These are phyloP conservation scores for Ameiurus melas DNA, from an alignment of 2,113 vertebrate genomes.

Conservation along the genomic window DNA sequence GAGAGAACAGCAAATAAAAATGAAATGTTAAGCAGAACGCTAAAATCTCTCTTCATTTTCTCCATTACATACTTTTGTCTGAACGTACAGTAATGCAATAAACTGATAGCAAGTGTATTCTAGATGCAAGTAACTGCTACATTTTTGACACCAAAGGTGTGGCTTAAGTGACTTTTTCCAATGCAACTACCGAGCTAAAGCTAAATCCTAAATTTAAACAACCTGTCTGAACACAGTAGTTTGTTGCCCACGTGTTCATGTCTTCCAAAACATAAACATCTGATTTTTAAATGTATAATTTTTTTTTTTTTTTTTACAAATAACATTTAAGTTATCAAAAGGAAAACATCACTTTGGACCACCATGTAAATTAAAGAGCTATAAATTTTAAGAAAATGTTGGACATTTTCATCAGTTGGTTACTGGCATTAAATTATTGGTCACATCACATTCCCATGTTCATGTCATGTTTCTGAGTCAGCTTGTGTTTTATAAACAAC, in stretches of 20 bases:
- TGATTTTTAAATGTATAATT: not conserved
- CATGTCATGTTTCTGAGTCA: not conserved
- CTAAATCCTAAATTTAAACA: not conserved
- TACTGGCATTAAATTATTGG: not conserved
- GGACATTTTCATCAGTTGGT: not conserved
- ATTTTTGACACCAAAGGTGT: not conserved
- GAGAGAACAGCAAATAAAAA: not conserved
- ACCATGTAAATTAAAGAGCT: not conserved
- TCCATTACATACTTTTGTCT: slow-evolving; percentile 20
- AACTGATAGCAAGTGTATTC: slow-evolving; percentile 26
- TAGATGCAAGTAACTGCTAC: slow-evolving; percentile 24
- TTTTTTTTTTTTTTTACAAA: no score
- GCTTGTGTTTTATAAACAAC: not conserved
- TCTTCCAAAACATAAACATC: not conserved
- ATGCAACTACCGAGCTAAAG: not conserved
- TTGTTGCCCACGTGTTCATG: slow-evolving; percentile 36
- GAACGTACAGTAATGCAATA: not conserved
- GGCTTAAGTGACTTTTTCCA: not conserved
- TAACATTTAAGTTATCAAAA: not conserved
- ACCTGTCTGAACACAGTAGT: not conserved
- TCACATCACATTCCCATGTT: not conserved
- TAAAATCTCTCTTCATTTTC: not conserved
- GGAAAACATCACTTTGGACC: not conserved
- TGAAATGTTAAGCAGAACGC: not conserved
- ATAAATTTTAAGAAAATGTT: not conserved